Conservation (phyloP, 2,797 vertebrate species). For the Enteromius paludinosus region DNA sequence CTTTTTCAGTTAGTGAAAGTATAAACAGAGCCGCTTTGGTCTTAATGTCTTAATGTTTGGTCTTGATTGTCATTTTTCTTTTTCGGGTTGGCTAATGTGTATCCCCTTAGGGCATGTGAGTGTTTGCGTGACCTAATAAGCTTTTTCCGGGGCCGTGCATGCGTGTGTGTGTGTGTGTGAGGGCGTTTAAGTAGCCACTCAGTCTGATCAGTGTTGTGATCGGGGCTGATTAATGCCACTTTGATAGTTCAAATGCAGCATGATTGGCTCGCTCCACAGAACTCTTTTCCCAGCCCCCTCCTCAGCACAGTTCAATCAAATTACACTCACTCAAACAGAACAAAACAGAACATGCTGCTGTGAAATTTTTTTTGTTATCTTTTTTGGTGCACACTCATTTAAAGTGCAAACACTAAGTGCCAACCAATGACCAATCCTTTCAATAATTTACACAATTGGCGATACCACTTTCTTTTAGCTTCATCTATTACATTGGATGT, state of each 20-base stretch:
- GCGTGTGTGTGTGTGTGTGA: not conserved
- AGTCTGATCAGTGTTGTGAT: constrained; percentile 56
- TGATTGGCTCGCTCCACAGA: constrained; percentile 54
- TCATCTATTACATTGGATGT: not conserved
- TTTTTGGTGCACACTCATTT: not conserved
- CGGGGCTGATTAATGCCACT: constrained; percentile 50
- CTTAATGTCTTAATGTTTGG: constrained; percentile 6
- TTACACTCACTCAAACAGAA: constrained; percentile 50
- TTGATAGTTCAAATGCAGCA: constrained; percentile 26
- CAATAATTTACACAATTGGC: not conserved
- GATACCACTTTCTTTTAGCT: not conserved
- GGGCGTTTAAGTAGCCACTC: constrained; percentile 43
- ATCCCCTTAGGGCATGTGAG: constrained; percentile 31
- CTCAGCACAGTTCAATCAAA: constrained; percentile 52
- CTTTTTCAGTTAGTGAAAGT: constrained; percentile 1
- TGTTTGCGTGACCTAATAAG: constrained; percentile 42
- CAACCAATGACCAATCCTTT: not conserved
- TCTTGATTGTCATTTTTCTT: constrained; percentile 19
- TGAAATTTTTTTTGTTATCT: not conserved
- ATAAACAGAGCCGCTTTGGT: constrained; percentile 3
- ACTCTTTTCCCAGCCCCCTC: constrained; percentile 57
- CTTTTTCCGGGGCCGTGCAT: constrained; percentile 9
- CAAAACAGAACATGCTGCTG: constrained; percentile 45
- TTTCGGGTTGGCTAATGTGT: constrained; percentile 35
- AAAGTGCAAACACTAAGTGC: not conserved